These are phyloP conservation scores for Cephus pulcher DNA, from an alignment of 2,888 invertebrate species.

Conservation along the genomic window DNA sequence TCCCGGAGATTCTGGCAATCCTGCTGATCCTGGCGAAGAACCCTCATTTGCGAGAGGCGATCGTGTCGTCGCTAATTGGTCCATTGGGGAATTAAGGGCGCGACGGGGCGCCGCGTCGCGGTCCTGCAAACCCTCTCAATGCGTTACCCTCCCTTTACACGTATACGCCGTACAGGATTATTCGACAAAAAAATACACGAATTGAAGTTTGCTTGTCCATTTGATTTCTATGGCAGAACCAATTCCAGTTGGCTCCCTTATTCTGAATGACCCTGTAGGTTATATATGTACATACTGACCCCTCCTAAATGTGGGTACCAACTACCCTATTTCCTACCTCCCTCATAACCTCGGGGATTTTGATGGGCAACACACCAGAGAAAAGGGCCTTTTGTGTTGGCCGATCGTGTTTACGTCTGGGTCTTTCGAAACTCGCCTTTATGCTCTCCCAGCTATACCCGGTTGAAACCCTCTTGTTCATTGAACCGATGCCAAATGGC, in stretches of 20 bases:
- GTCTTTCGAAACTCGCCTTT: background rate
- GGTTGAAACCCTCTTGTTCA: background rate
- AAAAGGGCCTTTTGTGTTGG: conserved; percentile 46
- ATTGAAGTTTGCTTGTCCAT: background rate
- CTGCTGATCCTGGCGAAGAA: background rate
- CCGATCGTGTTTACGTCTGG: conserved; percentile 54
- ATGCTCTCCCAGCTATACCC: background rate
- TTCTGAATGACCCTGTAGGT: background rate
- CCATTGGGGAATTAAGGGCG: conserved; percentile 42
- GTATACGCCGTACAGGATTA: background rate
- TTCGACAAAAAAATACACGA: background rate
- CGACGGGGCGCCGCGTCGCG: background rate
- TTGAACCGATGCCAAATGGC: background rate
- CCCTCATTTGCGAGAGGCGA: background rate
- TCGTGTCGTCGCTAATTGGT: conserved; percentile 58
- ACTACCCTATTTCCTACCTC: background rate
- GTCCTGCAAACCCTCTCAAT: background rate
- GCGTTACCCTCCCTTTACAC: background rate
- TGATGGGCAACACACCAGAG: conserved; percentile 23
- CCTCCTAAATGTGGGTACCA: background rate
- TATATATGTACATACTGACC: background rate
- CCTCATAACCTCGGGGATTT: background rate
- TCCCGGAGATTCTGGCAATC: background rate
- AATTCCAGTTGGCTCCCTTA: background rate
- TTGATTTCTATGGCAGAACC: background rate